These are phyloP conservation scores for Hydrophis major DNA, from an alignment of 2,797 vertebrate genomes.

Conservation along the genomic window DNA sequence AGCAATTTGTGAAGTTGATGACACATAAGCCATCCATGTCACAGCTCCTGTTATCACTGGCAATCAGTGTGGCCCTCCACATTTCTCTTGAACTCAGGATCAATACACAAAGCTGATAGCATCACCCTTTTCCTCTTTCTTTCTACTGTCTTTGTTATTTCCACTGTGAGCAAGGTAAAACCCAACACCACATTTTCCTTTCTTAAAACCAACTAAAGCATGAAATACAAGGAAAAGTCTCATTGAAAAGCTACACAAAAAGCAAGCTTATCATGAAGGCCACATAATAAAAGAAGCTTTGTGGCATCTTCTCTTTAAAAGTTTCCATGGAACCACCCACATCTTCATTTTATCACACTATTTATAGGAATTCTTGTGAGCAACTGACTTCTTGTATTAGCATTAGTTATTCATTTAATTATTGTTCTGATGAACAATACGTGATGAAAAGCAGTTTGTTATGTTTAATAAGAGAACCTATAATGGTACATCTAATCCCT, in stretches of 20 bases:
- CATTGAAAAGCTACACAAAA: slow-evolving; percentile 56
- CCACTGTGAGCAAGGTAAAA: slow-evolving; percentile 13
- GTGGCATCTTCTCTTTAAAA: not conserved
- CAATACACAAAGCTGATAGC: not conserved
- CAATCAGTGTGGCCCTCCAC: not conserved
- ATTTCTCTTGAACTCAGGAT: not conserved
- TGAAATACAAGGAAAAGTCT: slow-evolving; percentile 35
- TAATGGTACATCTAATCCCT: not conserved
- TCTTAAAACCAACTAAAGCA: slow-evolving; percentile 1
- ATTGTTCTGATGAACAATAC: not conserved
- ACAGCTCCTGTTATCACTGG: not conserved
- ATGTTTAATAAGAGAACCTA: not conserved
- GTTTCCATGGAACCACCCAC: not conserved
- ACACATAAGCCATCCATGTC: not conserved
- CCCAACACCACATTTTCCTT: not conserved
- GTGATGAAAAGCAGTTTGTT: not conserved
- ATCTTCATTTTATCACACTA: not conserved
- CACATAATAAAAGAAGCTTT: not conserved
- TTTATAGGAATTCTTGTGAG: not conserved
- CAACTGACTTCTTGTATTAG: not conserved
- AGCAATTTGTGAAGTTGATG: not conserved
- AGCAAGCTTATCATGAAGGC: not conserved
- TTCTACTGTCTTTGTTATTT: slow-evolving; percentile 9
- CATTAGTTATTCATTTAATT: not conserved
- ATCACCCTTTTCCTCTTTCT: not conserved